Evolutionary conservation across 2,113 vertebrate species (phyloP).

Genomic region (Halcyon senegalensis): DNA sequence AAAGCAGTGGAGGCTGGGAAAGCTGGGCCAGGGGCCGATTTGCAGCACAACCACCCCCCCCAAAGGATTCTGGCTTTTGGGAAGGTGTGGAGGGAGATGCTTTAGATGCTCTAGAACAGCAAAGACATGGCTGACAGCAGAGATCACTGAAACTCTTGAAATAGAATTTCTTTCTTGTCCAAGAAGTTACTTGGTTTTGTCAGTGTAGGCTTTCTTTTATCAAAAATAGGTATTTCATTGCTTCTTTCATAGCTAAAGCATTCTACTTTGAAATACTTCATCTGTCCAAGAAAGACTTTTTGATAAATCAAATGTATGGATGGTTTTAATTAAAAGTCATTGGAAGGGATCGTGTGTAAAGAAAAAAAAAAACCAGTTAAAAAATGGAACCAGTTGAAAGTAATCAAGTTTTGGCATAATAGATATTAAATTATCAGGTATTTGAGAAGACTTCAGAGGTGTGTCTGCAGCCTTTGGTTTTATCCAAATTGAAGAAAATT

Average conservation of each 20-base stretch:
- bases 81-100: not conserved
- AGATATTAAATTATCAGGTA: not conserved
- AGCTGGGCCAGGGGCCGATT: not conserved
- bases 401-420: not conserved
- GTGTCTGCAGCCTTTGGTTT: not conserved
- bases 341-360: not conserved
- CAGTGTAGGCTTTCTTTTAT: not conserved
- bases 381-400: not conserved
- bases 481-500: not conserved
- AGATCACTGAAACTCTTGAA: not conserved
- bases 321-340: slow-evolving; percentile 1
- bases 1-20: not conserved
- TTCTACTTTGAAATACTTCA: not conserved
- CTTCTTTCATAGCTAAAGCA: not conserved
- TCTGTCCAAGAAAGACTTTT: not conserved
- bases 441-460: not conserved
- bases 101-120: not conserved
- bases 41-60: not conserved
- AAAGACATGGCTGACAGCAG: not conserved
- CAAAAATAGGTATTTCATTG: not conserved
- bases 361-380: not conserved
- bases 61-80: not conserved
- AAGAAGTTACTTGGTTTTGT: not conserved
- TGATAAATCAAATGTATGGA: not conserved
- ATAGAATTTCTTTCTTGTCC: not conserved